A percentile compares a stretch with the other conserved stretches of the same genome.
These are phyloP conservation scores for Fragum whitleyi DNA, from an alignment of 2,888 invertebrate genomes.

Conservation along the genomic window DNA sequence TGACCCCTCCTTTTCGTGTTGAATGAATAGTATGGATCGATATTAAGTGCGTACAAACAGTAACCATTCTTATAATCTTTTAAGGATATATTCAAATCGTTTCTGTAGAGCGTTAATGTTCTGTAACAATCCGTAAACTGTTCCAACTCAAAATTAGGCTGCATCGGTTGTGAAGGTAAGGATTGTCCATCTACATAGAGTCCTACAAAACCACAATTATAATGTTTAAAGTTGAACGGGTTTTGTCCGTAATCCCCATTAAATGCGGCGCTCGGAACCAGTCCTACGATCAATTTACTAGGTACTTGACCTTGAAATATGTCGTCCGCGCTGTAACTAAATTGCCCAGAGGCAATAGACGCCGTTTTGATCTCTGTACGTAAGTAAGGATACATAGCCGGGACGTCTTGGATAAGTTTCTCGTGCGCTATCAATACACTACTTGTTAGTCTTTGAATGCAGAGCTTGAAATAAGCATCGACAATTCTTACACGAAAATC, in stretches of 20 bases:
- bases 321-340: constrained; percentile 40
- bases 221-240: constrained; percentile 40
- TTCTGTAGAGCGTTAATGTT: too few relatives aligned
- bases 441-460: constrained; percentile 45
- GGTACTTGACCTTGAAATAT: constrained; percentile 45
- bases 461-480: constrained; percentile 52
- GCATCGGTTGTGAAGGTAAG: too few relatives aligned
- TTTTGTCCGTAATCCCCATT: constrained; percentile 39
- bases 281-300: too few relatives aligned
- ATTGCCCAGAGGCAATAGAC: constrained; percentile 49
- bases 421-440: constrained; percentile 40
- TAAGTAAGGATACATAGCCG: constrained; percentile 55
- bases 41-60: constrained; percentile 43
- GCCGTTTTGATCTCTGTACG: constrained; percentile 44
- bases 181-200: too few relatives aligned
- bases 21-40: too few relatives aligned
- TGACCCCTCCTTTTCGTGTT: too few relatives aligned
- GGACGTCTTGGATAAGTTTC: constrained; percentile 26
- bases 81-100: constrained; percentile 31
- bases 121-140: too few relatives aligned
- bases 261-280: constrained; percentile 39
- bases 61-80: constrained; percentile 42
- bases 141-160: too few relatives aligned
- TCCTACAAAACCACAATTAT: constrained; percentile 39
- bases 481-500: constrained; percentile 42